Evolutionary conservation across 2,797 vertebrate species (phyloP), one percentile per base, ranked within the genome.

Genomic region (Anniella stebbinsi): DNA sequence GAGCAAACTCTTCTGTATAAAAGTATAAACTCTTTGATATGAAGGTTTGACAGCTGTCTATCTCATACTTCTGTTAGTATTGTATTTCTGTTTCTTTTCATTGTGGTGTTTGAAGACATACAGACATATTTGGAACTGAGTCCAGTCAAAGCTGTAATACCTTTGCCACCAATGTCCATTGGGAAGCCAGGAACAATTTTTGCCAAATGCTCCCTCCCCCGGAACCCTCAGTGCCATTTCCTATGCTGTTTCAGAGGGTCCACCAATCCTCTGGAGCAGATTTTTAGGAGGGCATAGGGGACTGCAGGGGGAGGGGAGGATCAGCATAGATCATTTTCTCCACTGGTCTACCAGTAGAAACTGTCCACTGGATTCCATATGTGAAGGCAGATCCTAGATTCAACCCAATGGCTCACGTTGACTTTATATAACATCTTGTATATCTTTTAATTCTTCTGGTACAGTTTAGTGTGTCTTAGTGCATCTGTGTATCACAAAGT

Each of bases 111-210:
- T 87, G 15, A n/a, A 75, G 2, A 2, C 67, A 75, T 91, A 89
- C 92, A 84, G 81, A 91, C 73, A 94, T 96, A 83, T 96, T 96
- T 96, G 96, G 75, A 97, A 98, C 96, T 97, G 94, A 97, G 92
- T 84, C 82, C 88, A 89, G 89, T 93, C 70, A 96, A 97, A 97
- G 96, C 96, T 97, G 97, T 41, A 91, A 88, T 90, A 25, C 10
- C 54, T 12, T 84, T 91, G 17, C 38, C 91, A 30, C n/a, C 9
- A 1, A 90, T 73, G 25, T 9, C 51, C 51, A 30, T 1, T 75
- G 25, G 36, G n/a, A 75, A 10, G 28, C 30, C 15, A 28, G 82
- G 41, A 69, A 15, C 25, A 84, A 57, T n/a, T 6, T 48, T 48
- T 77, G 41, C 75, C 38, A 36, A 28, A 45, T 13, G 3, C 4